Conservation (phyloP, 2,888 invertebrate species). For the Hypselothyrea guttata region DNA sequence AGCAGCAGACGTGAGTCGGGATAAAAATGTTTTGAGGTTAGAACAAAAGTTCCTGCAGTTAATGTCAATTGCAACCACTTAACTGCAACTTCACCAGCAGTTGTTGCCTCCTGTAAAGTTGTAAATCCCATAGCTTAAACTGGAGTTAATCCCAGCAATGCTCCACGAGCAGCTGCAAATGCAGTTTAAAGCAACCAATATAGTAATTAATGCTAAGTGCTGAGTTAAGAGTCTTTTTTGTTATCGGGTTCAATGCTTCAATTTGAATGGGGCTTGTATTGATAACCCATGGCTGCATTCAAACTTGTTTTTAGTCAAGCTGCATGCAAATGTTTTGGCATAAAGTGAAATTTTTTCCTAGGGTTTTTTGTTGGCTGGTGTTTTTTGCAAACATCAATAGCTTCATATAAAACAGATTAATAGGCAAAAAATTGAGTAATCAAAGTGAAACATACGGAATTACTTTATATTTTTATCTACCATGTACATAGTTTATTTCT, state of each 20-base stretch:
- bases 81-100: slow-evolving; percentile 23
- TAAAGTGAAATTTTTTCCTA: too few species aligned
- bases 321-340: too few species aligned
- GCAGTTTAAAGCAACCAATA: slow-evolving; percentile 15
- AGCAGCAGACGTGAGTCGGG: slow-evolving; percentile 22
- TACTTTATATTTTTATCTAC: too few species aligned
- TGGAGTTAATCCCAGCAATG: too few species aligned
- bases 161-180: too few species aligned
- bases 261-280: slow-evolving; percentile 49
- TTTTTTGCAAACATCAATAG: too few species aligned
- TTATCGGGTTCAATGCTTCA: slow-evolving; percentile 13
- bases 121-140: slow-evolving; percentile 11
- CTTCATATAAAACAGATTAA: too few species aligned
- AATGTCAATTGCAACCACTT: slow-evolving; percentile 70
- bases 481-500: too few species aligned
- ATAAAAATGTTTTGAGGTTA: slow-evolving; percentile 31
- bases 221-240: slow-evolving; percentile 57
- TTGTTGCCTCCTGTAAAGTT: slow-evolving; percentile 40
- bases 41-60: slow-evolving; percentile 45
- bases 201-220: slow-evolving; percentile 73
- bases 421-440: too few species aligned
- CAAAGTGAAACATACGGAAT: too few species aligned
- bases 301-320: slow-evolving; percentile 5
- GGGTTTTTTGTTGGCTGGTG: too few species aligned
- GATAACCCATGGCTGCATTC: slow-evolving; percentile 22